Percentiles rank a stretch among this genome's conserved stretches.
These are phyloP conservation scores for Drosophila bipectinata DNA, from an alignment of 1,140 invertebrate species.

Conservation along the genomic window DNA sequence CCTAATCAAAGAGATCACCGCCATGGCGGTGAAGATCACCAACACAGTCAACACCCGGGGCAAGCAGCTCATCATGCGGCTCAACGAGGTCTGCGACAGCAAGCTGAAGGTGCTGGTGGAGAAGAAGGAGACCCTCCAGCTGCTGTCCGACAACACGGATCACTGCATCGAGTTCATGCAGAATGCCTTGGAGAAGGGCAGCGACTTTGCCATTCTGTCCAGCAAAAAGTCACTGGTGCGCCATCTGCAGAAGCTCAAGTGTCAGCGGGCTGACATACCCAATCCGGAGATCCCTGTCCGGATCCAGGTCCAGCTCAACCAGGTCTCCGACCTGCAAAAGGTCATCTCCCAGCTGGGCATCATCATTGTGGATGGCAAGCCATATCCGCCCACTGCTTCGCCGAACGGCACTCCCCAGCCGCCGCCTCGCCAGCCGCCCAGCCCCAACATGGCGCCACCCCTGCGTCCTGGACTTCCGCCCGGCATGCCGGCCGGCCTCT, in stretches of 20 bases:
- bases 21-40: conserved; percentile 93
- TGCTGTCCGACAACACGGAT: conserved; percentile 92
- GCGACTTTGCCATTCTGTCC: conserved; percentile 92
- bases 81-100: conserved; percentile 92
- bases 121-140: conserved; percentile 91
- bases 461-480: conserved; percentile 80
- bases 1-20: conserved; percentile 93
- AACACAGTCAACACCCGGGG: conserved; percentile 92
- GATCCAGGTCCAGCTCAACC: conserved; percentile 90
- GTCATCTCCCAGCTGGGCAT: conserved; percentile 90
- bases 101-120: conserved; percentile 93
- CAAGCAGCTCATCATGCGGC: conserved; percentile 90
- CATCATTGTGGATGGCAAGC: conserved; percentile 91
- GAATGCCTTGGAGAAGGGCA: conserved; percentile 90
- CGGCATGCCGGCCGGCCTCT: conserved; percentile 68
- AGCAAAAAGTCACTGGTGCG: conserved; percentile 91
- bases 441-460: conserved; percentile 83
- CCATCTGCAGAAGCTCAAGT: conserved; percentile 92
- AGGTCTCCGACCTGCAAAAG: conserved; percentile 91
- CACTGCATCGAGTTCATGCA: conserved; percentile 94
- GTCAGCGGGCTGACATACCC: conserved; percentile 91
- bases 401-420: conserved; percentile 65
- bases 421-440: conserved; percentile 84
- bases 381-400: conserved; percentile 74
- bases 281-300: conserved; percentile 93